Conservation (phyloP, 53 echinoderm and acorn worm species). For the Holothuria leucospilota region DNA sequence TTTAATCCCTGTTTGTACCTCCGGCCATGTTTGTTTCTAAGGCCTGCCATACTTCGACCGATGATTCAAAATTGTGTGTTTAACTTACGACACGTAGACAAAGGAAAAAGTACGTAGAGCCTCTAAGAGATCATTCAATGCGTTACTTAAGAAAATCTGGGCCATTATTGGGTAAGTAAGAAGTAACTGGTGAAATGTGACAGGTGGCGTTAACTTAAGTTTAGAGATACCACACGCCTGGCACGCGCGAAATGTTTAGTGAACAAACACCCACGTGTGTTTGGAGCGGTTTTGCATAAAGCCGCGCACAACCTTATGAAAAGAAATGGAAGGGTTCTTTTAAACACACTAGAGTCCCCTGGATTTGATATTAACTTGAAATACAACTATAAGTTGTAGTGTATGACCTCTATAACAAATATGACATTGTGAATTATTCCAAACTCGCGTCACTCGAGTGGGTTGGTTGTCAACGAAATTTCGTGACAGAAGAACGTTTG, state of each 20-base stretch:
- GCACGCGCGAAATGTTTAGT: conserved; percentile 42
- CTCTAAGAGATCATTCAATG: background rate
- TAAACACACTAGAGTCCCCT: too few relatives aligned
- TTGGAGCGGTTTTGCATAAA: background rate
- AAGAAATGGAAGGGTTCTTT: too few relatives aligned
- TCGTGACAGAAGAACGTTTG: too few relatives aligned
- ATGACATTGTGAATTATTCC: too few relatives aligned
- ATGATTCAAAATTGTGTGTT: conserved; percentile 15
- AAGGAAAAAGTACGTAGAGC: background rate
- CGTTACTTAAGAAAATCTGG: conserved; percentile 37
- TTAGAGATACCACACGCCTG: background rate
- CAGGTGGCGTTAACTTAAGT: conserved; percentile 19
- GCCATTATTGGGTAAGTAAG: conserved; percentile 16
- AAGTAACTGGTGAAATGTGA: background rate
- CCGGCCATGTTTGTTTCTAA: conserved; percentile 13
- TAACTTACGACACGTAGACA: background rate
- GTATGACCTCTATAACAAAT: too few relatives aligned
- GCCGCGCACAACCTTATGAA: too few relatives aligned
- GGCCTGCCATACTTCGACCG: background rate
- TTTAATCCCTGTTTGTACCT: conserved; percentile 37
- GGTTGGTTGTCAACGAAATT: too few relatives aligned
- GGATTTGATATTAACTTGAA: too few relatives aligned
- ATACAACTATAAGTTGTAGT: too few relatives aligned
- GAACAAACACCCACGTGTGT: conserved; percentile 45
- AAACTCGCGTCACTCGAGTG: too few relatives aligned